phyloP scores from a whole-genome alignment of 2,113 vertebrate species.

The Oreocharis arfaki region DNA sequence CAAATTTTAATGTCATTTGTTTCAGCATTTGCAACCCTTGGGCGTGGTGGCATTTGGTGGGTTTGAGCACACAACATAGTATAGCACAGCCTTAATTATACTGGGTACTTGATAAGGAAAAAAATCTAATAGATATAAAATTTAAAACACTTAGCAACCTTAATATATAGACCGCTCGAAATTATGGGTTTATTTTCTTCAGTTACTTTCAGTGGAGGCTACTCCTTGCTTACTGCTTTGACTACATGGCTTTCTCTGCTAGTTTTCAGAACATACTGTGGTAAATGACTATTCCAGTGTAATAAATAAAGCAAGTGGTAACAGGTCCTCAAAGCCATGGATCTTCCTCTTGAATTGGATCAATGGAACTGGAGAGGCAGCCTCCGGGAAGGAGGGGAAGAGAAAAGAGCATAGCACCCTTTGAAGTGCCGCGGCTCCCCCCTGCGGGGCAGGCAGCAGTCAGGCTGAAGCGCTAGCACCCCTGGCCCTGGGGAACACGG shows the following conservation, averaged over 20 bases:
- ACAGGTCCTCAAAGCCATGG: neutral
- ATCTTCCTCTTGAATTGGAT: neutral
- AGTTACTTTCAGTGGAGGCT: neutral
- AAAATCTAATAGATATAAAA: constrained; percentile 12
- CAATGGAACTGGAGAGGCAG: neutral
- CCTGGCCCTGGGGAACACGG: neutral
- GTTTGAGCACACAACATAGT: neutral
- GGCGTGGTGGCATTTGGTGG: neutral
- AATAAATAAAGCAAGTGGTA: constrained; percentile 73
- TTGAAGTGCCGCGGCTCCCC: neutral
- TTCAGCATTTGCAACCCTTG: neutral
- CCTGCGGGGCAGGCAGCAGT: neutral
- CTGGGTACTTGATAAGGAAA: constrained; percentile 9
- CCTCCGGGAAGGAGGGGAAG: neutral
- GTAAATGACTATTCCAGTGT: constrained; percentile 67
- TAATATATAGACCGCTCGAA: neutral
- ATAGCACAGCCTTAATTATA: constrained; percentile 33
- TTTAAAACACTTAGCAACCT: neutral
- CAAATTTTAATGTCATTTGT: neutral
- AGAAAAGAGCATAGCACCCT: constrained; percentile 48
- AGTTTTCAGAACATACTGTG: constrained; percentile 31
- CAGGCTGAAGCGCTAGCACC: neutral
- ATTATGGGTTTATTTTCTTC: neutral
- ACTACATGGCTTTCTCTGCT: neutral
- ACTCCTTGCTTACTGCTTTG: neutral